phyloP scores from a whole-genome alignment of 37 sponge, comb jelly and placozoan species.

The Ephydatia muelleri region DNA sequence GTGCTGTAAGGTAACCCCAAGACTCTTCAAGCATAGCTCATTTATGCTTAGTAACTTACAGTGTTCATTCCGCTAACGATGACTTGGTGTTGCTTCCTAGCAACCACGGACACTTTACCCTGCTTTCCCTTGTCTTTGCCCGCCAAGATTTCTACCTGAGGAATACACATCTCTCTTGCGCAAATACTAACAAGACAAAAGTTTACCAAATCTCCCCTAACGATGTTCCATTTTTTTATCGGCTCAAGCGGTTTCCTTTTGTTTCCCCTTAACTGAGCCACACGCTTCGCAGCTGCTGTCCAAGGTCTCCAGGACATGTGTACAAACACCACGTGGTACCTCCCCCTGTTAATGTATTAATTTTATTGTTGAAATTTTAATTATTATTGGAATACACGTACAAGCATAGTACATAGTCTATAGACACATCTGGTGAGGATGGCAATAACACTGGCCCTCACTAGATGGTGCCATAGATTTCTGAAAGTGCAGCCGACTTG shows the following conservation, averaged over 20 bases:
- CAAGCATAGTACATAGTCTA: too few species aligned
- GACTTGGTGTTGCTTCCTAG: conserved; percentile 48
- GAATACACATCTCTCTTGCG: not conserved
- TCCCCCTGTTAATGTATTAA: too few species aligned
- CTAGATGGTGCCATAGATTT: too few species aligned
- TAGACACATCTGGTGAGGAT: too few species aligned
- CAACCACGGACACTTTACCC: conserved; percentile 54
- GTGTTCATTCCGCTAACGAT: conserved; percentile 79
- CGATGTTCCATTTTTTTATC: conserved; percentile 76
- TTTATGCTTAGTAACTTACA: conserved; percentile 34
- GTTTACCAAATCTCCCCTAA: conserved; percentile 79
- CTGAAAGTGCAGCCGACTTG: too few species aligned
- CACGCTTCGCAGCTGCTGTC: conserved; percentile 32
- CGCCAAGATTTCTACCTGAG: conserved; percentile 77
- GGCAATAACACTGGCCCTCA: too few species aligned
- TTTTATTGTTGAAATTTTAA: too few species aligned
- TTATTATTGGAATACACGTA: too few species aligned
- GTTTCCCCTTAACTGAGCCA: conserved; percentile 29
- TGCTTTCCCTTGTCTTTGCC: conserved; percentile 92
- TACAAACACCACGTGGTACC: too few species aligned
- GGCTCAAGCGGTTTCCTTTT: conserved; percentile 59
- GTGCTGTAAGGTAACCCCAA: conserved; percentile 37
- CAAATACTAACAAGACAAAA: not conserved
- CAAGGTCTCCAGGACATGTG: conserved; percentile 62
- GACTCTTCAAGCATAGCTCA: not conserved